phyloP scores from a whole-genome alignment of 2,113 vertebrate genomes.

The Cinclus mexicanus region DNA sequence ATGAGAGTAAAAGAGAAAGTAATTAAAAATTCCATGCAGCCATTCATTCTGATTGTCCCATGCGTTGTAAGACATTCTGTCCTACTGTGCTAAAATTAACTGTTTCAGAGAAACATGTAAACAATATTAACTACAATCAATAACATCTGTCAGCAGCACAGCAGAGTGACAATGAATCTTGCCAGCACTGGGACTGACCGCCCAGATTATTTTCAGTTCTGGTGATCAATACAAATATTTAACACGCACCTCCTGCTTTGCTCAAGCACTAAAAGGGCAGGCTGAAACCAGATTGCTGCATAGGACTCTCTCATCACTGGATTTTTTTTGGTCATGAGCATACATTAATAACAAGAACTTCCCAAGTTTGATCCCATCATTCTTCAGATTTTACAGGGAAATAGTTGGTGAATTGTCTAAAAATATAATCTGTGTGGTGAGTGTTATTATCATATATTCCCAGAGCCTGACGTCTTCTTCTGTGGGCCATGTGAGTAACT shows the following conservation, averaged over 20 bases:
- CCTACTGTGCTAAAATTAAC: constrained; percentile 1
- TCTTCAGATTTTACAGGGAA: neutral
- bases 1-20: neutral
- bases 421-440: neutral
- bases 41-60: neutral
- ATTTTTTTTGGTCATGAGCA: neutral
- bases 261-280: neutral
- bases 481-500: neutral
- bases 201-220: neutral
- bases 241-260: neutral
- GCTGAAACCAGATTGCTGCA: neutral
- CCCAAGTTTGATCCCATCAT: neutral
- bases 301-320: neutral
- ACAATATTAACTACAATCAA: neutral
- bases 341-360: neutral
- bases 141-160: neutral
- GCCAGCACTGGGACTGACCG: neutral
- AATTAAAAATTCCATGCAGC: constrained; percentile 7
- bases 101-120: constrained; percentile 1
- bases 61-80: neutral
- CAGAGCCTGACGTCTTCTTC: neutral
- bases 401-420: neutral
- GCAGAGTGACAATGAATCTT: neutral
- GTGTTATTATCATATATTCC: neutral
- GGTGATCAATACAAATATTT: neutral